Evolutionary conservation across 2,797 vertebrate genomes (phyloP), one percentile per base, ranked within the genome.

Genomic region (Hippocampus kuda): DNA sequence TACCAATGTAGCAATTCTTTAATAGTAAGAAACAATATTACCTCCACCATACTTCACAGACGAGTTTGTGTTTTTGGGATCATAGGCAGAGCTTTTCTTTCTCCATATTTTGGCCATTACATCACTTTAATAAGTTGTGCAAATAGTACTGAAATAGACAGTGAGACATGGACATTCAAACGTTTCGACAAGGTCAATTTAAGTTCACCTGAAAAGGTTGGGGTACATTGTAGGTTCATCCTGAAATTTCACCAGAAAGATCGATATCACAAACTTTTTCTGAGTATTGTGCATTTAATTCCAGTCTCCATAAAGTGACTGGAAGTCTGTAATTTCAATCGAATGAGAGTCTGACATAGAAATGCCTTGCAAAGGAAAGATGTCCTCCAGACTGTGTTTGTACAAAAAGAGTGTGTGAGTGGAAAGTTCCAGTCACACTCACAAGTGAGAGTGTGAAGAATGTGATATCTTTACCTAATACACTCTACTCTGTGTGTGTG

Each of bases 331-430:
- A 72, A 88, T 90, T 84, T 79, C 85, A 85, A 84, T 79, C 74
- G 79, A 80, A 85, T 85, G 84, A 86, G 84, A 86, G 72, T 78
- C 81, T 88, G 86, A 87, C 82, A 67, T 79, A 75, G 77, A 84
- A 75, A 86, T 83, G 83, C 70, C 78, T 87, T 70, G 83, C 72
- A 75, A n/a, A 26, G 42, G 81, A 56, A 67, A 57, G 77, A 73
- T 84, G 76, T 77, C 71, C 77, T 83, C 83, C 87, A 88, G 85
- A 86, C 79, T 77, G 65, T 66, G 26, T 81, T 65, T 81, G 65
- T 75, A 59, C 77, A 65, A 42, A 18, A 46, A 69, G 49, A 56
- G 38, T 20, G 24, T 53, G 64, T 70, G 70, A 73, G 71, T 82
- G 84, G 81, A 87, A 88, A 84, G 68, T 86, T 88, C 65, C 85